Evolutionary conservation across 2,797 vertebrate species (phyloP).

Genomic region (Hypotaenidia okinawae): DNA sequence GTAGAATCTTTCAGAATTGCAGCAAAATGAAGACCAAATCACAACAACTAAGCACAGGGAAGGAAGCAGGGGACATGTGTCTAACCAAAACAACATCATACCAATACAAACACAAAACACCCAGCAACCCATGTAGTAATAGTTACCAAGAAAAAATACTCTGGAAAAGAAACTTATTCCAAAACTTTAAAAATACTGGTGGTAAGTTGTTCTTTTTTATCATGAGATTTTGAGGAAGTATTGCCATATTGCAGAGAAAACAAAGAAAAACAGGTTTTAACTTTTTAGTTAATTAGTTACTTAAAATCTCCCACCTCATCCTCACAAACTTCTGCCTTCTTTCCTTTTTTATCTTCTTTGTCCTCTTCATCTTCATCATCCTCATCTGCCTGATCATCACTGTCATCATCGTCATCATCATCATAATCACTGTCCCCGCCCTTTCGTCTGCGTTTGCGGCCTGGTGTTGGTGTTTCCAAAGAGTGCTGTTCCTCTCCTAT

Average conservation of each 20-base stretch:
- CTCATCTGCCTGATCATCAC: slow-evolving; percentile 92
- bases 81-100: neutral
- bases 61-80: too few species aligned
- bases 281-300: neutral
- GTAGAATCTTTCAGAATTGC: neutral
- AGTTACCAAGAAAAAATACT: neutral
- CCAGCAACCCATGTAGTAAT: neutral
- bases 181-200: neutral
- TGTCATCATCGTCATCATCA: slow-evolving; percentile 93
- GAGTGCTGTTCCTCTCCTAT: slow-evolving; percentile 82
- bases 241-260: neutral
- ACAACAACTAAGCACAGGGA: neutral
- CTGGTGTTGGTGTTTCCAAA: slow-evolving; percentile 75
- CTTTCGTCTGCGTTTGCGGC: slow-evolving; percentile 88
- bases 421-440: slow-evolving; percentile 89
- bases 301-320: slow-evolving; percentile 84
- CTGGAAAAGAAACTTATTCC: neutral
- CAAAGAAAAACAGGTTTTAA: neutral
- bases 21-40: neutral
- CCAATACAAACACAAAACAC: neutral
- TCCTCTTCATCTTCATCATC: slow-evolving; percentile 90
- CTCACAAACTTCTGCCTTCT: slow-evolving; percentile 88
- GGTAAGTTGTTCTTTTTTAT: neutral
- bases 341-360: slow-evolving; percentile 87
- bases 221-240: neutral